Evolutionary conservation across 2,113 vertebrate genomes (phyloP).

Genomic region (Alligator mississippiensis): DNA sequence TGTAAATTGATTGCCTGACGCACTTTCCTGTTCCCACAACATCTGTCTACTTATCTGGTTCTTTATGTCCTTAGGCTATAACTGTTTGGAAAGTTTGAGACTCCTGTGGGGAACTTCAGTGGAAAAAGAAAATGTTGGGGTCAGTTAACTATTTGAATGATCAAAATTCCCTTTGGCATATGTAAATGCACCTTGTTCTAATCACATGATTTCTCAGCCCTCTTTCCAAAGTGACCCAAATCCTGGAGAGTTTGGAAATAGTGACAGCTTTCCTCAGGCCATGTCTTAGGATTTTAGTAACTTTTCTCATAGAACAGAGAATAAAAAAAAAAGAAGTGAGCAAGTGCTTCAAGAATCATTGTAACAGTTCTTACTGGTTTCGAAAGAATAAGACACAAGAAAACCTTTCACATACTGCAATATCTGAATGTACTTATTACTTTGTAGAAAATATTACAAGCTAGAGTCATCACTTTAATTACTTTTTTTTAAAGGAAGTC

Average conservation of each 20-base stretch:
- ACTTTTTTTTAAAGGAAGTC: neutral
- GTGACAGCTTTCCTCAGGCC: fast-evolving
- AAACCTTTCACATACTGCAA: neutral
- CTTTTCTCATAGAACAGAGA: neutral
- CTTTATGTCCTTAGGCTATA: neutral
- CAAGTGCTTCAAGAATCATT: fast-evolving
- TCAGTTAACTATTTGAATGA: neutral
- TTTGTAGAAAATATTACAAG: neutral
- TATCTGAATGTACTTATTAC: neutral
- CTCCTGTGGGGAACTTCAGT: neutral
- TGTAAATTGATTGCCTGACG: neutral
- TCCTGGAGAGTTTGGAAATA: neutral
- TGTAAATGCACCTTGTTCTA: neutral
- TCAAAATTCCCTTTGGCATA: neutral
- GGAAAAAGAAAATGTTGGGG: neutral
- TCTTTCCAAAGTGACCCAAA: neutral
- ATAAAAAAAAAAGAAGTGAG: neutral
- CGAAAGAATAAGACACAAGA: neutral
- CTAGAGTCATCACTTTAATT: neutral
- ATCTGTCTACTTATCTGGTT: neutral
- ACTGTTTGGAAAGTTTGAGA: neutral
- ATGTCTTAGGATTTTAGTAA: neutral
- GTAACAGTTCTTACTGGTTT: neutral
- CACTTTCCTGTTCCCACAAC: neutral
- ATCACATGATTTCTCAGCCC: neutral